phyloP scores from a whole-genome alignment of 2,888 invertebrate species.

The Drosophila dives region DNA sequence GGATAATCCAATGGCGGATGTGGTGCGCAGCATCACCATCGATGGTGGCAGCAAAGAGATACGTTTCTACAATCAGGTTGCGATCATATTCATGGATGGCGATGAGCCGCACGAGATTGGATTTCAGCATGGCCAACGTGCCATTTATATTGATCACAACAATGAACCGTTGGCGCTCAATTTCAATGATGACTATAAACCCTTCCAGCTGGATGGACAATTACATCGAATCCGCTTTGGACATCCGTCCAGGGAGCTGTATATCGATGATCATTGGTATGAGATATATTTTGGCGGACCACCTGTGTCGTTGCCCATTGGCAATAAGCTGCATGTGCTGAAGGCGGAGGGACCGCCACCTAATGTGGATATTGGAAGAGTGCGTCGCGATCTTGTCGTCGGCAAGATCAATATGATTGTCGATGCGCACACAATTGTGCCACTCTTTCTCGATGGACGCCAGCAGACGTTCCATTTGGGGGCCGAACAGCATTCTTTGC shows the following conservation, averaged over 20 bases:
- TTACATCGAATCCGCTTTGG: conserved; percentile 93
- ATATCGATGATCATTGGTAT: conserved; percentile 94
- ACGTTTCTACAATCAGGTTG: conserved; percentile 93
- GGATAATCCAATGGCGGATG: conserved; percentile 88
- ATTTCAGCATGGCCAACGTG: conserved; percentile 92
- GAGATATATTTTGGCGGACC: conserved; percentile 97
- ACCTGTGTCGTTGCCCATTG: conserved; percentile 92
- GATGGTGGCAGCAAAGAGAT: conserved; percentile 92
- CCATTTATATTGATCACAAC: conserved; percentile 91
- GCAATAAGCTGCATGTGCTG: conserved; percentile 91
- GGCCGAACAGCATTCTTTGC: conserved; percentile 90
- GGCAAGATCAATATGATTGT: conserved; percentile 94
- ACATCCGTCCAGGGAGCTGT: conserved; percentile 95
- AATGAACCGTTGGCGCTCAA: conserved; percentile 88
- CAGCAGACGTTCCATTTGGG: conserved; percentile 92
- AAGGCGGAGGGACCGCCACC: conserved; percentile 96
- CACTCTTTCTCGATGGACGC: conserved; percentile 93
- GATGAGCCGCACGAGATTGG: conserved; percentile 94
- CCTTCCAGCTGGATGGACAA: conserved; percentile 90
- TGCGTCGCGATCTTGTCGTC: conserved; percentile 92
- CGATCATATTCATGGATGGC: conserved; percentile 93
- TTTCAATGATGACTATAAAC: conserved; percentile 90
- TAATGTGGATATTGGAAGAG: conserved; percentile 95
- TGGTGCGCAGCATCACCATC: conserved; percentile 92
- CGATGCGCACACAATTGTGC: conserved; percentile 91